Percentiles rank a stretch among this genome's conserved stretches.
phyloP scores from a whole-genome alignment of 2,113 vertebrate genomes.

The Gavia stellata region DNA sequence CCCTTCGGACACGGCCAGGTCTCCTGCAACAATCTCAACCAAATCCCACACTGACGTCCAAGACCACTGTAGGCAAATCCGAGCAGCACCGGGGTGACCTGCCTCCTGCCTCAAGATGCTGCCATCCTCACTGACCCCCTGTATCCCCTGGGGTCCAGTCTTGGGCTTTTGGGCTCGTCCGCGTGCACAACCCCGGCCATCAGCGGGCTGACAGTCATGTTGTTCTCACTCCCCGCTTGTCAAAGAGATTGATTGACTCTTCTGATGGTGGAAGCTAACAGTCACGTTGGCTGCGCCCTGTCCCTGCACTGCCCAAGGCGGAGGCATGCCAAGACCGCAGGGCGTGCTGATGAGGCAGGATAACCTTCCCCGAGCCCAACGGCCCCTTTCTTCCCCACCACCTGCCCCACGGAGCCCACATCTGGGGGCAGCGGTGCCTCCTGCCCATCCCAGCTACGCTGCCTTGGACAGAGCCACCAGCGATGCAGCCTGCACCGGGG shows the following conservation, averaged over 20 bases:
- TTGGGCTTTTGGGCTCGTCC: neutral
- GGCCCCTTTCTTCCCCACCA: neutral
- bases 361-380: neutral
- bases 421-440: neutral
- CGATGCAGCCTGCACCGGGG: neutral
- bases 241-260: neutral
- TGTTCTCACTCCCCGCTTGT: neutral
- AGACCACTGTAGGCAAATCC: neutral
- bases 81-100: fast-evolving
- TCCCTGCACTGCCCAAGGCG: neutral
- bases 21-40: neutral
- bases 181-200: neutral
- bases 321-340: neutral
- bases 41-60: neutral
- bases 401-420: neutral
- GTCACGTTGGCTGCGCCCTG: fast-evolving
- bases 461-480: neutral
- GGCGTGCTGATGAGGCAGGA: neutral
- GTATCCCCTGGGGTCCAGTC: neutral
- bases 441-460: no score
- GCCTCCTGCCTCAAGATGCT: neutral
- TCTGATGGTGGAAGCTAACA: fast-evolving
- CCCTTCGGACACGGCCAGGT: neutral
- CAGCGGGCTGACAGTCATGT: fast-evolving
- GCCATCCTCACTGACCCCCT: neutral